These are phyloP conservation scores for Propithecus coquereli DNA, from an alignment of 2,113 vertebrate genomes.

Conservation along the genomic window DNA sequence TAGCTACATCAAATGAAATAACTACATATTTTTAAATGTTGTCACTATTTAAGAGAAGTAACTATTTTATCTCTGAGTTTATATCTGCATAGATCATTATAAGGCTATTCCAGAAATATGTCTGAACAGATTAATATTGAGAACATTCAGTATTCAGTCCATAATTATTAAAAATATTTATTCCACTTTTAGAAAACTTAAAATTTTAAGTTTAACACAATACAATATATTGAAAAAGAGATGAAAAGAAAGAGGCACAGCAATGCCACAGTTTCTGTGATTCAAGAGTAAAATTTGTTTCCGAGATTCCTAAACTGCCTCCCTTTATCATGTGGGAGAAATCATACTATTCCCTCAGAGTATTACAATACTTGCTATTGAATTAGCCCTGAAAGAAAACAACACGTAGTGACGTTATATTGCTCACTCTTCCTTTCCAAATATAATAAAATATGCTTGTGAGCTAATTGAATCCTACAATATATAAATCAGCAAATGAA, in stretches of 20 bases:
- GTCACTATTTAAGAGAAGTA: background rate
- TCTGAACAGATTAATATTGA: background rate
- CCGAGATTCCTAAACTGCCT: background rate
- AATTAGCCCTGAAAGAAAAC: background rate
- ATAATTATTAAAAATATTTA: background rate
- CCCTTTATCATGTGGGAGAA: background rate
- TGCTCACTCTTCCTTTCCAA: background rate
- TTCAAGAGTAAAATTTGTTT: background rate
- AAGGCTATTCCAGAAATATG: background rate
- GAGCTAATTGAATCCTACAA: background rate
- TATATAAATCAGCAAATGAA: background rate
- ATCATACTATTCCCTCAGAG: background rate
- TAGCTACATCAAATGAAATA: background rate
- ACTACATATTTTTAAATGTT: background rate
- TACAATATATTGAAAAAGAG: background rate
- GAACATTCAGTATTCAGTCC: background rate
- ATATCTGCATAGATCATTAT: background rate
- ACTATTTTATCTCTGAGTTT: background rate
- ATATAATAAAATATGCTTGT: background rate
- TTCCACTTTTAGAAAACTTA: background rate
- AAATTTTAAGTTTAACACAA: background rate
- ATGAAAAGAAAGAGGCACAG: background rate
- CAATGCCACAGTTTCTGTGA: background rate
- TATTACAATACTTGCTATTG: background rate
- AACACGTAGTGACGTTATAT: background rate